Conservation (phyloP, 2,113 vertebrate species). For the Lepisosteus osseus region DNA sequence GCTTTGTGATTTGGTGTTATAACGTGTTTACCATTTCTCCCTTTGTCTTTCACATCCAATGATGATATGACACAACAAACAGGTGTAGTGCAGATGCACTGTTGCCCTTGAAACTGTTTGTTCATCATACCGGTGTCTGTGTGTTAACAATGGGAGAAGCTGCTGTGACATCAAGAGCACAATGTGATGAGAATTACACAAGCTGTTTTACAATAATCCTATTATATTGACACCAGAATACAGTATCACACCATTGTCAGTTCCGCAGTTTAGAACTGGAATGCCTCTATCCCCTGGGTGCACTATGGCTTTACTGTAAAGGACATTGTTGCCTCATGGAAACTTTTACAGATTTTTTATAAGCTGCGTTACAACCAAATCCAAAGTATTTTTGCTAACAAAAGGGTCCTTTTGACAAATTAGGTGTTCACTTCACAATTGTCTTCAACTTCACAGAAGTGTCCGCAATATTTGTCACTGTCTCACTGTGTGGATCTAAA, state of each 20-base stretch:
- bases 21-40: no score
- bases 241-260: slow-evolving; percentile 1
- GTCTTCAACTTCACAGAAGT: slow-evolving; percentile 81
- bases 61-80: no score
- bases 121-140: not conserved
- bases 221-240: not conserved
- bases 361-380: slow-evolving; percentile 23
- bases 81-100: no score
- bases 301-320: no score
- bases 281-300: not conserved
- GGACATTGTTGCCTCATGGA: no score
- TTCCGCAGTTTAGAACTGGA: not conserved
- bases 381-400: slow-evolving; percentile 13
- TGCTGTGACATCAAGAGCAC: not conserved
- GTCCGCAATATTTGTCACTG: slow-evolving; percentile 93
- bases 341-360: not conserved
- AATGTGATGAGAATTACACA: not conserved
- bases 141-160: not conserved
- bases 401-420: slow-evolving; percentile 54
- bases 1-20: no score
- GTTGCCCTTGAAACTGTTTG: no score
- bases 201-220: not conserved
- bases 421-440: slow-evolving; percentile 73
- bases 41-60: no score
- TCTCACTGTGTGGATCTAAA: slow-evolving; percentile 94